Evolutionary conservation across 1,140 invertebrate genomes (phyloP).

Genomic region (Palaemon carinicauda): DNA sequence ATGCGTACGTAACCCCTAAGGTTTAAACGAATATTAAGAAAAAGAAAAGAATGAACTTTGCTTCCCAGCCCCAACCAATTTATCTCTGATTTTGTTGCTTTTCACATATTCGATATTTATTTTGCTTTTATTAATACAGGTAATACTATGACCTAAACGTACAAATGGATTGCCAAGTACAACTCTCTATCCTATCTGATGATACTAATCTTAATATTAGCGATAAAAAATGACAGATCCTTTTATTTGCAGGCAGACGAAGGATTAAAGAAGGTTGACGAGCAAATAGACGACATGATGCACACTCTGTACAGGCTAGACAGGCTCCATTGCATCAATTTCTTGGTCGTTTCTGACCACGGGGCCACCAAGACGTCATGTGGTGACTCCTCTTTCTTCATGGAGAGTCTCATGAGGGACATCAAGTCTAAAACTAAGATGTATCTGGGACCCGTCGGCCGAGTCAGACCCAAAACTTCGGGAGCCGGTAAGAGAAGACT

Average conservation of each 20-base stretch:
- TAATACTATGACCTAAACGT: too few species aligned
- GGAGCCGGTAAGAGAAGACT: constrained; percentile 23
- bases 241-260: constrained; percentile 1
- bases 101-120: too few species aligned
- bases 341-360: constrained; percentile 55
- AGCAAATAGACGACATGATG: constrained; percentile 33
- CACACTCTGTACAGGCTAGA: neutral
- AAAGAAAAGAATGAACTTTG: too few species aligned
- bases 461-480: constrained; percentile 6
- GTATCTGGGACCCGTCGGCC: constrained; percentile 46
- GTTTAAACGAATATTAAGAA: too few species aligned
- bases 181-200: too few species aligned
- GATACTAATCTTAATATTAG: too few species aligned
- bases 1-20: too few species aligned
- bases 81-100: too few species aligned
- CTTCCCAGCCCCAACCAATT: too few species aligned
- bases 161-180: too few species aligned
- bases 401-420: constrained; percentile 49
- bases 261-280: constrained; percentile 35
- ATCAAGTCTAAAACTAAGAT: constrained; percentile 35
- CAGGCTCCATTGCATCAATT: constrained; percentile 42
- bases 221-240: neutral
- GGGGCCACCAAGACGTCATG: constrained; percentile 13
- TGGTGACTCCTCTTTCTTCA: constrained; percentile 37
- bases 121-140: too few species aligned